These are phyloP conservation scores for Irena cyanogastra DNA, from an alignment of 2,113 vertebrate species.

Conservation along the genomic window DNA sequence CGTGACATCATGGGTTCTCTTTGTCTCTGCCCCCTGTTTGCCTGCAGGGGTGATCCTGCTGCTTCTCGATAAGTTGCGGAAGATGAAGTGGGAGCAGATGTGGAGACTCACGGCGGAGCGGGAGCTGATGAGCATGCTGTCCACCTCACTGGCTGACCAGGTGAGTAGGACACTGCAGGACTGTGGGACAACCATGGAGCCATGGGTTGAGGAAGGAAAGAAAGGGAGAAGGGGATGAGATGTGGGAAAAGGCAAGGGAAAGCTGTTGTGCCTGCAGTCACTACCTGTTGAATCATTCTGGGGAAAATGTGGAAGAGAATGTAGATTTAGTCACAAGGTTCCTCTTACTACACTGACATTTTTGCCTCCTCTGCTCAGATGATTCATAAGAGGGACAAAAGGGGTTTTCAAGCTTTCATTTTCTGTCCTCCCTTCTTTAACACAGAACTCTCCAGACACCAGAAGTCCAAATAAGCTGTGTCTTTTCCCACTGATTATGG, in stretches of 20 bases:
- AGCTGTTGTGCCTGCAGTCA: background rate
- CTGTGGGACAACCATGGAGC: background rate
- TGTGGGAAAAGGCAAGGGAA: background rate
- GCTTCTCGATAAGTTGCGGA: slow-evolving; percentile 90
- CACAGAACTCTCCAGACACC: background rate
- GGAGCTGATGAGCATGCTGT: slow-evolving; percentile 98
- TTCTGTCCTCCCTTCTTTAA: background rate
- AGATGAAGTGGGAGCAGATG: slow-evolving; percentile 99
- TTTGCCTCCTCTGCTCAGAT: background rate
- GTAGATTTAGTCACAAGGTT: background rate
- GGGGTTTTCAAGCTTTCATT: background rate
- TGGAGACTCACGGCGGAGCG: slow-evolving; percentile 95
- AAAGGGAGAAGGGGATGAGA: background rate
- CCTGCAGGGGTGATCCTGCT: slow-evolving; percentile 90
- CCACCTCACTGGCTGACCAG: slow-evolving; percentile 96
- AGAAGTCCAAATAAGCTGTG: background rate
- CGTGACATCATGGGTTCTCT: background rate
- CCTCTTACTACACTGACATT: background rate
- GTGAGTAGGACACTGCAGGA: slow-evolving; percentile 54
- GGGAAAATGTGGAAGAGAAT: background rate
- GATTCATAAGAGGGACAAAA: background rate
- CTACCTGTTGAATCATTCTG: background rate
- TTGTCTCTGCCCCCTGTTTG: background rate
- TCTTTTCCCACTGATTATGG: slow-evolving; percentile 17
- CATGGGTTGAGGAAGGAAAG: background rate